A percentile compares a stretch with the other conserved stretches of the same genome.
These are phyloP conservation scores for Muscicapa adusta DNA, from an alignment of 2,113 vertebrate genomes.

Conservation along the genomic window DNA sequence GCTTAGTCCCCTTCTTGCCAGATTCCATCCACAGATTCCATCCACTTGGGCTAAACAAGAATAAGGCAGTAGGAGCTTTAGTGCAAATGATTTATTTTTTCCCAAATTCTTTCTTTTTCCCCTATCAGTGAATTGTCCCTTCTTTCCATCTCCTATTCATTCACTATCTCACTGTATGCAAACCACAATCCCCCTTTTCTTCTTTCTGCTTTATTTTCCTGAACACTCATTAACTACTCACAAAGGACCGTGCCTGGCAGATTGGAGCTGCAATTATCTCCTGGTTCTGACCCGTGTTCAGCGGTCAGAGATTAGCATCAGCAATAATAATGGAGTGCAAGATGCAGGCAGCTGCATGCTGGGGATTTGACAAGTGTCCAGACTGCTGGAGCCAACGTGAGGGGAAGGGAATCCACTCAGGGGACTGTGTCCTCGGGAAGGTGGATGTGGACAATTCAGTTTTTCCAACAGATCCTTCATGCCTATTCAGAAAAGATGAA, in stretches of 20 bases:
- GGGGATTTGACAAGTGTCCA: constrained; percentile 50
- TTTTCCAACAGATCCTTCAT: neutral
- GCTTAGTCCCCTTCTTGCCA: neutral
- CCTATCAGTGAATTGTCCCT: constrained; percentile 39
- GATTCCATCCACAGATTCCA: neutral
- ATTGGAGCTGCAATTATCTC: constrained; percentile 69
- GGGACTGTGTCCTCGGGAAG: neutral
- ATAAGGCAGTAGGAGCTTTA: neutral
- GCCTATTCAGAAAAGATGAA: neutral
- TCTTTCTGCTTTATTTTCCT: constrained; percentile 67
- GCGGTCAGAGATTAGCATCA: constrained; percentile 66
- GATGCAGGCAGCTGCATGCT: constrained; percentile 35
- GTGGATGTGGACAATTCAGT: neutral
- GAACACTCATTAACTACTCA: constrained; percentile 71
- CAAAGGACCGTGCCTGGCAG: constrained; percentile 64
- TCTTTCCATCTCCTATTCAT: constrained; percentile 49
- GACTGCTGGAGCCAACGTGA: neutral
- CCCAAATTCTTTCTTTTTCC: constrained; percentile 37
- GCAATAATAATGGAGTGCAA: constrained; percentile 46
- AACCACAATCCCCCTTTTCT: constrained; percentile 66
- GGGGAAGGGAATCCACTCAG: neutral
- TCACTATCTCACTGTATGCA: constrained; percentile 65
- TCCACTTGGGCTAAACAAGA: neutral
- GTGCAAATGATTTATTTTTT: constrained; percentile 29
- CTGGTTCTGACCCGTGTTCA: constrained; percentile 65